These are phyloP conservation scores for Alcis repandata DNA, from an alignment of 2,888 invertebrate species.

Conservation along the genomic window DNA sequence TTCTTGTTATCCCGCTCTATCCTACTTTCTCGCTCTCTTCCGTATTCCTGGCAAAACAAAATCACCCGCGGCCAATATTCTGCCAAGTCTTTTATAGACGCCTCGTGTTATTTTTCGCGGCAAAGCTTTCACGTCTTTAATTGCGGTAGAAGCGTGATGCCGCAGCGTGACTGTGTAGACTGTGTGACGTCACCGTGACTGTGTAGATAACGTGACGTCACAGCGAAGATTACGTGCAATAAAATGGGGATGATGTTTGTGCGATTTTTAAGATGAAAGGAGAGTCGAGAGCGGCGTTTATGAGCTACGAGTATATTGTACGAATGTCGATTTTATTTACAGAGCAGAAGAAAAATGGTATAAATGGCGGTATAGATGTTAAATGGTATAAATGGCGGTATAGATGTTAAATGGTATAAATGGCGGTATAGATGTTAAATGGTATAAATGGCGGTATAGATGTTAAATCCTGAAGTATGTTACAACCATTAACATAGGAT, in stretches of 20 bases:
- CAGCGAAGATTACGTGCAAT: slow-evolving; percentile 34
- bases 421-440: no score
- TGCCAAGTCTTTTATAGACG: slow-evolving; percentile 4
- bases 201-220: slow-evolving; percentile 28
- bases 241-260: slow-evolving; percentile 32
- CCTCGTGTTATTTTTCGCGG: slow-evolving; percentile 47
- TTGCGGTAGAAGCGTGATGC: slow-evolving; percentile 26
- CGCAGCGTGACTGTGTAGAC: slow-evolving; percentile 19
- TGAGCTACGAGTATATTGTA: slow-evolving; percentile 27
- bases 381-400: not conserved
- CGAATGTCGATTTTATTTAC: slow-evolving; percentile 12
- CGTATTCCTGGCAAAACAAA: not conserved
- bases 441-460: no score
- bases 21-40: not conserved
- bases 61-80: slow-evolving; percentile 2
- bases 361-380: not conserved
- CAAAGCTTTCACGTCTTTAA: slow-evolving; percentile 33
- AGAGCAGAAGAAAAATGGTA: not conserved
- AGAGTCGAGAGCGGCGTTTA: slow-evolving; percentile 16
- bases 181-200: slow-evolving; percentile 18
- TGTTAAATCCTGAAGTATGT: no score
- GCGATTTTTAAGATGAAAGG: slow-evolving; percentile 33
- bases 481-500: not conserved
- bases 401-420: no score
- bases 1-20: not conserved